Base-by-base conservation (phyloP, 2,113 vertebrate species). In the Catharus bicknelli region DNA sequence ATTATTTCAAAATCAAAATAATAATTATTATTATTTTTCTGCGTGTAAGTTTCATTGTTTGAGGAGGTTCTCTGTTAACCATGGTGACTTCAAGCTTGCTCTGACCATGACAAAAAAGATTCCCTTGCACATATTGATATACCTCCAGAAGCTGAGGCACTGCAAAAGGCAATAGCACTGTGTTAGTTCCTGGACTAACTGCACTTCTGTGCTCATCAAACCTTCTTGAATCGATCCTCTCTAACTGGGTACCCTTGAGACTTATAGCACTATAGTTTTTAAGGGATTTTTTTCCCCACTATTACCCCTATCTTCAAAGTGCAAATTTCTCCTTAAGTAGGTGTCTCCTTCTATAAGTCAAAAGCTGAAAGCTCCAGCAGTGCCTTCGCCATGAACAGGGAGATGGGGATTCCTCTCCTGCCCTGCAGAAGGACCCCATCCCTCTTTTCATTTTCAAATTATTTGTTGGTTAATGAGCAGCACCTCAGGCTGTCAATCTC, bases 401-500 rank as follows among this genome's bases (percentile, higher is more conserved):
- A 86, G 64, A 67, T 43, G 48, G 25, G 50, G 29, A 66, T 74
- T 88, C 43, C n/a, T 74, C 69, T 84, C n/a, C 61, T 75, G 61
- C 77, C 77, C 40, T 90, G 34, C 40, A 83, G 68, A 93, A 83
- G 55, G 55, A 62, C 61, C 57, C 51, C 43, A 83, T 86, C 27
- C 34, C 16, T 88, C 73, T 80, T 92, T 92, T 80, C 14, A 69
- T 90, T 96, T 88, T 83, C 59, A 88, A 88, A 85, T 90, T 88
- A 83, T 85, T 88, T 93, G 64, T 92, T 90, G 55, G 64, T 90
- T 93, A 86, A 93, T 89, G 74, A 95, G 74, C 57, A 95, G 69
- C 30, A 92, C 64, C 81, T 92, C 61, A 68, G 81, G 74, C 93
- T 95, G 93, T 90, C 93, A 90, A 7, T 90, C 89, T 92, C 69